Evolutionary conservation across 2,797 vertebrate species (phyloP).

Genomic region (Lacerta viridis): DNA sequence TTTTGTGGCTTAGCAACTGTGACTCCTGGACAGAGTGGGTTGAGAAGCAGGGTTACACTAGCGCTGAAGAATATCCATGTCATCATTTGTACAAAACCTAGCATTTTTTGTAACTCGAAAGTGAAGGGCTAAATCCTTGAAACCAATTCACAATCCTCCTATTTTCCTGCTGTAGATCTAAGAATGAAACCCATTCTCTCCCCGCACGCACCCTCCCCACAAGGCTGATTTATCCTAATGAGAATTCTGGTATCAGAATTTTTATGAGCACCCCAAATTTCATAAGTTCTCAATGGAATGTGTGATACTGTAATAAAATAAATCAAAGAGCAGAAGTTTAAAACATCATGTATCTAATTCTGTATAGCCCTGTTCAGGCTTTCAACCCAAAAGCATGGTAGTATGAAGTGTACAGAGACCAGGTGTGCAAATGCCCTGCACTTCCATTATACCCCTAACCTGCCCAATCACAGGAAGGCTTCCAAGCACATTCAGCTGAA

Average conservation of each 20-base stretch:
- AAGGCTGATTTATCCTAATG: background rate
- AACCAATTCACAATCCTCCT: background rate
- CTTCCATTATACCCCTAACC: background rate
- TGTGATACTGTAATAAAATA: background rate
- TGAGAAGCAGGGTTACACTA: background rate
- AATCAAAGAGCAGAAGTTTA: slow-evolving; percentile 1
- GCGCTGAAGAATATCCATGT: background rate
- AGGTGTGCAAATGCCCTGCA: background rate
- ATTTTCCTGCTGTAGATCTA: background rate
- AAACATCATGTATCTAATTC: background rate
- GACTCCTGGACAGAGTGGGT: no score
- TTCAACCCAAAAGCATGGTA: background rate
- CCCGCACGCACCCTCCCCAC: no score
- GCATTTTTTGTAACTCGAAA: background rate
- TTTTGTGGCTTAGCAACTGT: no score
- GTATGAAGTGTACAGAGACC: no score
- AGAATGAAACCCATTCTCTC: no score
- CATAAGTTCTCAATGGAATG: background rate
- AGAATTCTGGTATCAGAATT: background rate
- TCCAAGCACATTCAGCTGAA: background rate
- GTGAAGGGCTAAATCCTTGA: background rate
- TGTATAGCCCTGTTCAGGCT: background rate
- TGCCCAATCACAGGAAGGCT: background rate
- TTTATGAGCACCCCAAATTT: background rate
- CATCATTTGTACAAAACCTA: background rate